Base-by-base conservation (phyloP, 1,140 invertebrate genomes). In the Teleogryllus occipitalis region DNA sequence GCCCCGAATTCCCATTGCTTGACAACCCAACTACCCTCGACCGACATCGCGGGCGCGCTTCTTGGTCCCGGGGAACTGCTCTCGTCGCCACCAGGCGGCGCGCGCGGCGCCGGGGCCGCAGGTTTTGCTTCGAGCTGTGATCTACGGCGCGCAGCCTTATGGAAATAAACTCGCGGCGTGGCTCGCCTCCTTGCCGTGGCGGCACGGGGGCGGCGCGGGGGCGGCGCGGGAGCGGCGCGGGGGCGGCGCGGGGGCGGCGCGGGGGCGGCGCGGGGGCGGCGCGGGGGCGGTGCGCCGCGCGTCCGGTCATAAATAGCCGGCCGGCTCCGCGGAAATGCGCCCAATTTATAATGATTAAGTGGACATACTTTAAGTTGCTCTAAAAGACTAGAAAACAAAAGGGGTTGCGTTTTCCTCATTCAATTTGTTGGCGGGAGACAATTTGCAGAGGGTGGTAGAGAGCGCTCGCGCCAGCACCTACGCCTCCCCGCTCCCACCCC, bases 341-440 rank as follows among this genome's bases (percentile, higher is more conserved):
- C 54, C 54, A 65, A 65, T 65, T 65, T 65, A 65, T 65, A 65
- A 65, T 65, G 54, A 65, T 65, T 65, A 65, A 65, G 54, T 10
- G 18, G 54, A 65, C 54, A 18, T 65, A 10, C 54, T 65, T 18
- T 14, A 65, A 65, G 54, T 65, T 65, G 54, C 54, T 65, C 18
- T 14, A 65, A 65, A 65, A 65, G 54, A 18, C 18, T 65, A 18
- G 54, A 18, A 65, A 65, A 65, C 54, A 65, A 65, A 65, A 65
- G 54, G 27, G 27, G 54, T 65, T 65, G 54, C 54, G 18, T 65
- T 65, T 65, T 65, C 54, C 54, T 65, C 54, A 65, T 65, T 65
- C 54, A 65, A 65, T 65, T 65, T 65, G 54, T 65, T 65, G 54
- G 10, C 54, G 10, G 18, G 54, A 18, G 54, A 65, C 54, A 65